phyloP scores from a whole-genome alignment of 2,113 vertebrate species.

The Pagrus major region DNA sequence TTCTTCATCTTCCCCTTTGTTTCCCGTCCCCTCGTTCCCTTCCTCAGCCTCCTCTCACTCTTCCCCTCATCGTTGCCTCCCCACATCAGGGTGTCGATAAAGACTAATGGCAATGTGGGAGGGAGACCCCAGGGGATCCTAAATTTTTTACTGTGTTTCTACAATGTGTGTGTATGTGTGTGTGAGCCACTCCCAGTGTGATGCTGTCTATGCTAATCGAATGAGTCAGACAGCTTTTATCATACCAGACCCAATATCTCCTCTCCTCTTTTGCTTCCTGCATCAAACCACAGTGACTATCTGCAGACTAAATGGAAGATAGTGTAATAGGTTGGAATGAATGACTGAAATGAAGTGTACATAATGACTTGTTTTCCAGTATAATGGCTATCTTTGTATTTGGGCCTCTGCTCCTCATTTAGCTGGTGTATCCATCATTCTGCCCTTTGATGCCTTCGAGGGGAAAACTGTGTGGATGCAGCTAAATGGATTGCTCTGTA shows the following conservation, averaged over 20 bases:
- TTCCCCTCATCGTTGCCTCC: background rate
- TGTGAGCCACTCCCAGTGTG: conserved; percentile 10
- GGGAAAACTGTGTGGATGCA: conserved; percentile 8
- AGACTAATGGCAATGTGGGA: conserved; percentile 41
- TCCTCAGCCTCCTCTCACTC: background rate
- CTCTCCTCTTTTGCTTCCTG: background rate
- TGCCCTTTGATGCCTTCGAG: conserved; percentile 21
- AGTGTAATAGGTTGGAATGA: conserved; percentile 16
- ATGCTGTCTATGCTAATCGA: conserved; percentile 47
- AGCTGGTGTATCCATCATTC: conserved; percentile 27
- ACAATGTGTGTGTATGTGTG: background rate
- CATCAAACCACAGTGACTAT: background rate
- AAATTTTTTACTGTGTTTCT: conserved; percentile 9
- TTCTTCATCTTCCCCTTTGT: background rate
- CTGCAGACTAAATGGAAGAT: conserved; percentile 17
- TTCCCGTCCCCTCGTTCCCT: background rate
- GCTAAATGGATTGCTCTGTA: background rate
- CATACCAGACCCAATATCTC: conserved; percentile 17
- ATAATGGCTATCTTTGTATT: conserved; percentile 21
- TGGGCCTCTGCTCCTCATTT: conserved; percentile 4
- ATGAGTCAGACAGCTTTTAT: conserved; percentile 49
- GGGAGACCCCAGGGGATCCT: conserved; percentile 12
- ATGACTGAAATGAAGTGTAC: conserved; percentile 3
- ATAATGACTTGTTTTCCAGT: conserved; percentile 22
- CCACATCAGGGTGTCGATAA: conserved; percentile 23